These are phyloP conservation scores for Amblyopsis rosae DNA, from an alignment of 2,113 vertebrate genomes.

Conservation along the genomic window DNA sequence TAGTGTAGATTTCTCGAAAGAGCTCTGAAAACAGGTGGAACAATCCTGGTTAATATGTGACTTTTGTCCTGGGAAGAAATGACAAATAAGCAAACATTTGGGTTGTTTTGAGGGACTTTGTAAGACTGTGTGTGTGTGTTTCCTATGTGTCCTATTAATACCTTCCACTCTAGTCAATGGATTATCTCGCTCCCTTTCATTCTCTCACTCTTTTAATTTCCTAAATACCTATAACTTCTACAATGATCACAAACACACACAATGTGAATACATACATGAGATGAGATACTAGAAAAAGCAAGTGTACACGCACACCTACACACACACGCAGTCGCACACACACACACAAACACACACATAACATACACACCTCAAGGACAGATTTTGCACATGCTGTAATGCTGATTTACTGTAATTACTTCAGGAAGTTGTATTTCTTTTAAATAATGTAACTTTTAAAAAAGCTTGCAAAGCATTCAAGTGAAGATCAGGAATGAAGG, in stretches of 20 bases:
- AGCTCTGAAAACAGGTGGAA: conserved; percentile 12
- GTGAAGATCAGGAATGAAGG: too few relatives aligned
- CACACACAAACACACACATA: conserved; percentile 9
- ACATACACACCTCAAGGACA: conserved; percentile 6
- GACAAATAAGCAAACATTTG: conserved; percentile 62
- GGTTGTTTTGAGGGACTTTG: conserved; percentile 49
- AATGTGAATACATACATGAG: conserved; percentile 26
- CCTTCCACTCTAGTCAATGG: background rate
- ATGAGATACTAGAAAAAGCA: background rate
- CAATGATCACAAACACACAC: background rate
- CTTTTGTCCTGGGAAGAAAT: conserved; percentile 64
- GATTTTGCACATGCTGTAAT: background rate
- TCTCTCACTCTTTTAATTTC: conserved; percentile 9
- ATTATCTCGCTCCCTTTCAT: background rate
- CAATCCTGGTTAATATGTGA: conserved; percentile 68
- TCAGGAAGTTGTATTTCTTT: too few relatives aligned
- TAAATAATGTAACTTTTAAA: too few relatives aligned
- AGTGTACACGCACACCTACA: background rate
- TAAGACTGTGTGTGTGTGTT: background rate
- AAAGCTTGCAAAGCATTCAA: too few relatives aligned
- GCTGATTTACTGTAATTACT: background rate
- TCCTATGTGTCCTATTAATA: background rate
- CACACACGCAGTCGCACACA: conserved; percentile 6
- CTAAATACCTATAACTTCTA: conserved; percentile 23
- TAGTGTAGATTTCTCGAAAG: conserved; percentile 20